These are phyloP conservation scores for Vesta saturnalis DNA, from an alignment of 2,888 invertebrate species.

Conservation along the genomic window DNA sequence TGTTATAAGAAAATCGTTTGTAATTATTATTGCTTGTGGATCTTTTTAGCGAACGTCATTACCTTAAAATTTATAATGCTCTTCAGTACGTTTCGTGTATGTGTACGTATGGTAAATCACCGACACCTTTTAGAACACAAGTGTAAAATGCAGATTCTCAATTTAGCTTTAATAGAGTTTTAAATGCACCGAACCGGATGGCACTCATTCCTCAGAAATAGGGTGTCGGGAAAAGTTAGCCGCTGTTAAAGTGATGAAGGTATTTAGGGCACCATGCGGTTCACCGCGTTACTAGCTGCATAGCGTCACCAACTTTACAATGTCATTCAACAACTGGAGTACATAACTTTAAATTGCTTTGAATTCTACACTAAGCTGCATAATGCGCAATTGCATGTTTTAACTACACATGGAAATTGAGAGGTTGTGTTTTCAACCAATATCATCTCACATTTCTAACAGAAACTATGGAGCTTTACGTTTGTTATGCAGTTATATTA, in stretches of 20 bases:
- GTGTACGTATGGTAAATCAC: too few species aligned
- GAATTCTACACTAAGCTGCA: constrained; percentile 18
- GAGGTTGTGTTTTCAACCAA: neutral
- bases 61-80: too few species aligned
- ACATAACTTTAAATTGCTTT: constrained; percentile 28
- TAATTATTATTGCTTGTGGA: too few species aligned
- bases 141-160: constrained; percentile 19
- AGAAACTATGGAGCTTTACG: too few species aligned
- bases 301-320: constrained; percentile 20
- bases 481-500: too few species aligned
- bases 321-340: constrained; percentile 26
- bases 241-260: constrained; percentile 23
- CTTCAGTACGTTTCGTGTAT: too few species aligned
- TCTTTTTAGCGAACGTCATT: too few species aligned
- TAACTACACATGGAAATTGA: neutral
- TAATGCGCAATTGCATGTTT: neutral
- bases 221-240: constrained; percentile 21
- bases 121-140: constrained; percentile 16
- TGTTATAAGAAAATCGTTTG: too few species aligned
- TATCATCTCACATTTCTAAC: too few species aligned
- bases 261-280: constrained; percentile 22
- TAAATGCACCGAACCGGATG: constrained; percentile 30
- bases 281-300: constrained; percentile 24
- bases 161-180: constrained; percentile 30
- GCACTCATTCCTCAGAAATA: constrained; percentile 22